phyloP scores from a whole-genome alignment of 2,113 vertebrate species.

The Scomber colias region DNA sequence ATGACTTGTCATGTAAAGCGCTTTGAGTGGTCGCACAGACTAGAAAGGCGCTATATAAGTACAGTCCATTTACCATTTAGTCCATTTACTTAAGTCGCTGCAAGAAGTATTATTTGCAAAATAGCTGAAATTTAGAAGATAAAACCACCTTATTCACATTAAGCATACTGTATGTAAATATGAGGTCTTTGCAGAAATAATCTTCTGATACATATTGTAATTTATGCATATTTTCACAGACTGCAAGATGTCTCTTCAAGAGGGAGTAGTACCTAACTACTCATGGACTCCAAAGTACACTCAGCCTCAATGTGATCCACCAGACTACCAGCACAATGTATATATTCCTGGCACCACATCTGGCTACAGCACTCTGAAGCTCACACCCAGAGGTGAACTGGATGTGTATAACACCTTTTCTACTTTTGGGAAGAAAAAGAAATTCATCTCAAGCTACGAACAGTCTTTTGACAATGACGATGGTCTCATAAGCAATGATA shows the following conservation, averaged over 20 bases:
- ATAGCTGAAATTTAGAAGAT: slow-evolving; percentile 42
- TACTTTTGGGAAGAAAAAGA: slow-evolving; percentile 93
- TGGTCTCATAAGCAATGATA: slow-evolving; percentile 83
- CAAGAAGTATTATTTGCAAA: slow-evolving; percentile 39
- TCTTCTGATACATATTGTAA: slow-evolving; percentile 44
- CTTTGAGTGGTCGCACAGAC: no score
- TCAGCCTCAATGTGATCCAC: slow-evolving; percentile 78
- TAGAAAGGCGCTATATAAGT: no score
- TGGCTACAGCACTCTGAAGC: slow-evolving; percentile 84
- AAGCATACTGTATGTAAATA: slow-evolving; percentile 55
- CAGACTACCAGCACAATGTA: slow-evolving; percentile 92
- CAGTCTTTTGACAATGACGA: slow-evolving; percentile 79
- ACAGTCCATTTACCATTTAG: no score
- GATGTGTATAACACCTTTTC: slow-evolving; percentile 92
- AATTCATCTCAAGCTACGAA: slow-evolving; percentile 85
- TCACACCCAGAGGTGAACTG: slow-evolving; percentile 80
- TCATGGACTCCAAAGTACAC: slow-evolving; percentile 87
- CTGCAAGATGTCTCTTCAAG: slow-evolving; percentile 84
- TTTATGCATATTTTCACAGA: slow-evolving; percentile 78
- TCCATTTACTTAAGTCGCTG: slow-evolving; percentile 44
- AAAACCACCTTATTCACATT: slow-evolving; percentile 57
- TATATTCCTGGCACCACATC: slow-evolving; percentile 89
- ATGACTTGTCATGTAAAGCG: no score
- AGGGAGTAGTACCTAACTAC: slow-evolving; percentile 70
- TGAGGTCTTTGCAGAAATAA: slow-evolving; percentile 48